These are phyloP conservation scores for Abramis brama DNA, from an alignment of 2,113 vertebrate genomes.

Conservation along the genomic window DNA sequence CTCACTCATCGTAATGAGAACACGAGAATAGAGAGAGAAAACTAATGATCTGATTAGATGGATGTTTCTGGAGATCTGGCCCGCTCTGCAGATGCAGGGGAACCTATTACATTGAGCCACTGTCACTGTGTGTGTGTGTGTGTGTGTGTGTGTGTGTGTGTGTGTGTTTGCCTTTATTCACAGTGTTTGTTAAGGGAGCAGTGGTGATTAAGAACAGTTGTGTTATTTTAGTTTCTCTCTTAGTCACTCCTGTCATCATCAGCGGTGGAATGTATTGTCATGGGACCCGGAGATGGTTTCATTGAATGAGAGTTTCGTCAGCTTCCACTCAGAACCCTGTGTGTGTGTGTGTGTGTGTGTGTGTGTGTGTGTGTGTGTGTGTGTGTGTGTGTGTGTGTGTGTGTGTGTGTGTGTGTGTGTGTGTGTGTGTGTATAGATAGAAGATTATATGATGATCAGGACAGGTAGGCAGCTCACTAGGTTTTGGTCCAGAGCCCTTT, in stretches of 20 bases:
- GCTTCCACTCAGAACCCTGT: too few relatives aligned
- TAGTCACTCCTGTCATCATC: not conserved
- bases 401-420: too few relatives aligned
- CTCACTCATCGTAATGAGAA: not conserved
- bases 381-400: too few relatives aligned
- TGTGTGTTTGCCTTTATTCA: not conserved
- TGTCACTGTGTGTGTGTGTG: not conserved
- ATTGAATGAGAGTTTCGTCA: not conserved
- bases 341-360: too few relatives aligned
- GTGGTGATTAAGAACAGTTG: not conserved
- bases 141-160: not conserved
- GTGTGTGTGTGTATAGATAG: too few relatives aligned
- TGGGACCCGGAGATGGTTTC: not conserved
- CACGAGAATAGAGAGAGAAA: not conserved
- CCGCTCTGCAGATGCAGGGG: slow-evolving; percentile 16
- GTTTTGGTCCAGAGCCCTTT: too few relatives aligned
- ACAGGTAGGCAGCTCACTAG: too few relatives aligned
- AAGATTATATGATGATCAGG: too few relatives aligned
- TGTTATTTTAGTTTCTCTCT: slow-evolving; percentile 12
- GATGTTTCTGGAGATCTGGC: slow-evolving; percentile 15
- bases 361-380: too few relatives aligned
- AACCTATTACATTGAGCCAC: slow-evolving; percentile 20
- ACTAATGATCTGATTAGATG: slow-evolving; percentile 29
- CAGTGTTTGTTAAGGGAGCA: slow-evolving; percentile 8
- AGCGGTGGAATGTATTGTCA: not conserved